phyloP scores from a whole-genome alignment of 2,888 invertebrate genomes.

The Chrysopilus asiliformis region DNA sequence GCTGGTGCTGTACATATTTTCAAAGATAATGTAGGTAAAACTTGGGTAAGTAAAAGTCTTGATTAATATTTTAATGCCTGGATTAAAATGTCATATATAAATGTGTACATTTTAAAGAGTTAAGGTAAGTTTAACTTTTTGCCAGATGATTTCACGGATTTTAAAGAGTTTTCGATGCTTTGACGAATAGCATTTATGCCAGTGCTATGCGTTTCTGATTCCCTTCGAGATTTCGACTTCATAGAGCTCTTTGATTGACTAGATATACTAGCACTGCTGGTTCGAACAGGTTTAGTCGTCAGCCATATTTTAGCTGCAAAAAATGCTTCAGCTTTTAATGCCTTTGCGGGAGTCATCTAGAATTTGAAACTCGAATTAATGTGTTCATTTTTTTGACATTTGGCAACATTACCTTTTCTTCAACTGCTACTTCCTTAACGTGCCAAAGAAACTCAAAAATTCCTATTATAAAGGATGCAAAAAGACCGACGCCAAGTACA shows the following conservation, averaged over 20 bases:
- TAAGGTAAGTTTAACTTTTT: too few relatives aligned
- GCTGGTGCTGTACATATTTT: too few relatives aligned
- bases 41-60: too few relatives aligned
- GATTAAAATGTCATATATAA: too few relatives aligned
- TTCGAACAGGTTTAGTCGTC: slow-evolving; percentile 53
- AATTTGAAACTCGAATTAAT: slow-evolving; percentile 5
- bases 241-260: slow-evolving; percentile 1
- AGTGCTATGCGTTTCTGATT: neutral
- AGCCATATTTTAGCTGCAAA: slow-evolving; percentile 64
- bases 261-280: slow-evolving; percentile 8
- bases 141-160: neutral
- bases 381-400: too few relatives aligned
- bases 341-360: slow-evolving; percentile 55
- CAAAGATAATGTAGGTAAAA: too few relatives aligned
- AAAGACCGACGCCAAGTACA: slow-evolving; percentile 61
- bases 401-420: slow-evolving; percentile 51
- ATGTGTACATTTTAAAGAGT: too few relatives aligned
- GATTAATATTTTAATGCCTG: too few relatives aligned
- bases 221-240: neutral
- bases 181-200: neutral
- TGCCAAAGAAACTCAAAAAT: slow-evolving; percentile 77
- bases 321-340: slow-evolving; percentile 53
- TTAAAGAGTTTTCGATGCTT: neutral
- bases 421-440: slow-evolving; percentile 60
- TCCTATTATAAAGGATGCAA: slow-evolving; percentile 59